phyloP scores from a whole-genome alignment of 2,797 vertebrate genomes.

The Paratrypauchen microcephalus region DNA sequence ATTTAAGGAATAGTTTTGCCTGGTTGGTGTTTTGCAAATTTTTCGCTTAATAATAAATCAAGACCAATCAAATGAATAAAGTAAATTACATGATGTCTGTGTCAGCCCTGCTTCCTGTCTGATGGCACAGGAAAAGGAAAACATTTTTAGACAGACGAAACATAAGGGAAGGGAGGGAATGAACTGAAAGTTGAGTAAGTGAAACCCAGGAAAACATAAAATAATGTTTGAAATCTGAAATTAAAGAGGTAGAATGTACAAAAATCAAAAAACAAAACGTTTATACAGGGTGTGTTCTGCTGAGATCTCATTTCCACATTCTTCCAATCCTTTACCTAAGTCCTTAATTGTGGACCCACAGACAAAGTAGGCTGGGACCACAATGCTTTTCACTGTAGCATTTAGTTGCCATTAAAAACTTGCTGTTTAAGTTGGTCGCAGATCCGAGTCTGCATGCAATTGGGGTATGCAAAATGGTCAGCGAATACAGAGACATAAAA shows the following conservation, averaged over 20 bases:
- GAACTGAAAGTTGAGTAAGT: constrained; percentile 4
- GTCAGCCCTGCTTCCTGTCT: constrained; percentile 14
- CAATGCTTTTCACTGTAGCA: constrained; percentile 71
- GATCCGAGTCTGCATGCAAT: constrained; percentile 70
- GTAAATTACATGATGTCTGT: background rate
- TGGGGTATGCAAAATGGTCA: constrained; percentile 57
- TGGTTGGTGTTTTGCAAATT: constrained; percentile 36
- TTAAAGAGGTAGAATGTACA: constrained; percentile 38
- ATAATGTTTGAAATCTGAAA: constrained; percentile 19
- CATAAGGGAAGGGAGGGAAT: constrained; percentile 23
- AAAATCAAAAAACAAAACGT: constrained; percentile 49
- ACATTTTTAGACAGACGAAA: constrained; percentile 33
- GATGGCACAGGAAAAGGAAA: constrained; percentile 48
- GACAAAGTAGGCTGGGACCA: constrained; percentile 80
- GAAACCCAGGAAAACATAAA: constrained; percentile 7
- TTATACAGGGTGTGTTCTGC: constrained; percentile 75
- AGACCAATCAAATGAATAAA: constrained; percentile 13
- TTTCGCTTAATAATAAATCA: constrained; percentile 25
- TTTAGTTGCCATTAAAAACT: constrained; percentile 68
- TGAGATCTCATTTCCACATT: constrained; percentile 82
- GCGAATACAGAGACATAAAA: constrained; percentile 60
- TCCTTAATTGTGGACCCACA: constrained; percentile 83
- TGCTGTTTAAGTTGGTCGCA: constrained; percentile 78
- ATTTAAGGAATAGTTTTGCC: constrained; percentile 22
- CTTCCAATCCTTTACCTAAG: constrained; percentile 83